Evolutionary conservation across 1,140 invertebrate species (phyloP).

Genomic region (Drosophila orena): DNA sequence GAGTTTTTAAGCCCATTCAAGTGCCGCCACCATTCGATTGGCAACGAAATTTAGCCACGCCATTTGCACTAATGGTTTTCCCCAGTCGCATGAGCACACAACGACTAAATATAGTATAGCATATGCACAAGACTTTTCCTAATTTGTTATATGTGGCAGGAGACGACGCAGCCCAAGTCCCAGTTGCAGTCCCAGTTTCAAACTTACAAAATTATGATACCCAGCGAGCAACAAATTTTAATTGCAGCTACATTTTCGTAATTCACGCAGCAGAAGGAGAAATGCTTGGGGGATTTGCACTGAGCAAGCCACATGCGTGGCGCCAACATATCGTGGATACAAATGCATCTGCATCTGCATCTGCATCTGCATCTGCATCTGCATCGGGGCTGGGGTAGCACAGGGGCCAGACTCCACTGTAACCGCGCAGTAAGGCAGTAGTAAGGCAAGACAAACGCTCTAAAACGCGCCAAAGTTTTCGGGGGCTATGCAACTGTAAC

Average conservation of each 20-base stretch:
- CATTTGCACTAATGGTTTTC: conserved; percentile 59
- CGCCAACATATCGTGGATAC: conserved; percentile 54
- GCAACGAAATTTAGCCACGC: conserved; percentile 14
- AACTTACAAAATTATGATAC: conserved; percentile 80
- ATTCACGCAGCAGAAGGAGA: conserved; percentile 25
- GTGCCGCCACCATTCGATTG: too few species aligned
- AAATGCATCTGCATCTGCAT: too few species aligned
- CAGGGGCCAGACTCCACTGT: conserved; percentile 27
- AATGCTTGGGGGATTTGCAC: conserved; percentile 2
- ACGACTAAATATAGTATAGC: conserved; percentile 47
- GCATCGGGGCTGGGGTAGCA: conserved; percentile 47
- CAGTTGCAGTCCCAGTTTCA: background rate
- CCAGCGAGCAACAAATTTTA: conserved; percentile 77
- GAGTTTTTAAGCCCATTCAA: too few species aligned
- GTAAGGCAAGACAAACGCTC: conserved; percentile 58
- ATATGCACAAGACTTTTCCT: conserved; percentile 63
- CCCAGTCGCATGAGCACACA: background rate
- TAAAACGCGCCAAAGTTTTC: conserved; percentile 53
- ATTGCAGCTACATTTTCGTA: conserved; percentile 55
- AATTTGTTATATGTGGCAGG: conserved; percentile 62
- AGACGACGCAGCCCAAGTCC: conserved; percentile 4
- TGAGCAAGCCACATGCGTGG: conserved; percentile 20
- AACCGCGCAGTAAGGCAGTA: conserved; percentile 1
- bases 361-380: too few species aligned
- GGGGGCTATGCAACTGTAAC: conserved; percentile 47